Evolutionary conservation across 2,888 invertebrate species (phyloP), one percentile per base, ranked within the genome.

Genomic region (Epirrhoe alternata): DNA sequence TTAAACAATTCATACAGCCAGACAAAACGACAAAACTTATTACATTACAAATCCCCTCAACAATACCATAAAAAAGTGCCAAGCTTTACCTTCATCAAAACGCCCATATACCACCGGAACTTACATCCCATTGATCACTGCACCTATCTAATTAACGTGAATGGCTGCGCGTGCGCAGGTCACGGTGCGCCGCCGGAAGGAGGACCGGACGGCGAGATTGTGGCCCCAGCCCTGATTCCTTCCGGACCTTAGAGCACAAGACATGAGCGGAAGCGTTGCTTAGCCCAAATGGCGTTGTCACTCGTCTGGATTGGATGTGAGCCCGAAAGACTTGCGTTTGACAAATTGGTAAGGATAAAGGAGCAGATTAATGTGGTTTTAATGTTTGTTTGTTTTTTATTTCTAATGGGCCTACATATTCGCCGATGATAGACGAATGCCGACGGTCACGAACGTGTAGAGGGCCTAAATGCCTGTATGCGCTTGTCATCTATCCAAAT

Each of bases 141-240:
- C 71, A 68, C 71, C 70, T 73, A 72, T 61, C 71, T 73, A 75
- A 75, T 74, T 75, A 79, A 64, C 57, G 69, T 68, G 81, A 83
- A 83, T 81, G 70, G 74, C 73, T 77, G 70, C 88, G 87, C 88
- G 86, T 86, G 89, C 88, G 89, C 89, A 85, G 83, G 88, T 85
- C 86, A 85, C 83, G 86, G 83, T 79, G 82, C 82, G 74, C 82
- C 82, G 74, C 82, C 90, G 91, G 91, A 90, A 89, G 88, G 82
- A 75, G 75, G 70, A 75, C 89, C 90, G 92, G 92, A 92, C 88
- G 92, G 80, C 86, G 88, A 89, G 91, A 92, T 90, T 90, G 92
- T 86, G 85, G 84, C 85, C 83, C 86, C 86, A 87, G 89, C 87
- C 89, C 90, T 89, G 92, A 90, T 89, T 90, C 92, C 92, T 92